phyloP scores from a whole-genome alignment of 2,797 vertebrate species.

The Petrocephalus sullivani region DNA sequence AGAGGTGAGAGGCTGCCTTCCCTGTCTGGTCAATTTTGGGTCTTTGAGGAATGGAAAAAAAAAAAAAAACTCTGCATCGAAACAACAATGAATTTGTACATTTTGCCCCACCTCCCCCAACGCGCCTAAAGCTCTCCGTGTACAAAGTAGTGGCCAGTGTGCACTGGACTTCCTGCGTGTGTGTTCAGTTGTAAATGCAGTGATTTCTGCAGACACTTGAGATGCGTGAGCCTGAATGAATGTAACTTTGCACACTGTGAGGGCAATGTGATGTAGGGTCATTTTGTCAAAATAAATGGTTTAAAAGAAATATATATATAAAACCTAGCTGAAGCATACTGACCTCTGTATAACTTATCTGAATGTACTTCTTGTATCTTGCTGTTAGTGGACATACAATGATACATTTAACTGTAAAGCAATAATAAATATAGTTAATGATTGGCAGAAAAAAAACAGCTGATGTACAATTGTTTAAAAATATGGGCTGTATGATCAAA shows the following conservation, averaged over 20 bases:
- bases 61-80: slow-evolving; percentile 18
- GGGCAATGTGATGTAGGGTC: slow-evolving; percentile 85
- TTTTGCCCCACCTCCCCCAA: slow-evolving; percentile 24
- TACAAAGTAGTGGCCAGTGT: slow-evolving; percentile 38
- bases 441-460: slow-evolving; percentile 40
- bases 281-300: slow-evolving; percentile 76
- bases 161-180: slow-evolving; percentile 41
- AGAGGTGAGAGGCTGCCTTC: background rate
- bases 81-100: background rate
- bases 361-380: slow-evolving; percentile 71
- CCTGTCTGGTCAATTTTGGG: slow-evolving; percentile 48
- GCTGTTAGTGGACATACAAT: slow-evolving; percentile 73
- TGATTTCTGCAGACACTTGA: slow-evolving; percentile 29
- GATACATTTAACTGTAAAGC: slow-evolving; percentile 78
- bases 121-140: slow-evolving; percentile 38
- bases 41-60: slow-evolving; percentile 28
- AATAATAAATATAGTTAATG: slow-evolving; percentile 57
- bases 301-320: slow-evolving; percentile 56
- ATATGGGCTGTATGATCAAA: slow-evolving; percentile 45
- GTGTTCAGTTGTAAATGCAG: slow-evolving; percentile 42
- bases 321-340: slow-evolving; percentile 70
- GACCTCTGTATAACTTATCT: slow-evolving; percentile 67
- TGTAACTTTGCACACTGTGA: slow-evolving; percentile 98
- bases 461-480: slow-evolving; percentile 53
- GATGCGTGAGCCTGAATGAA: slow-evolving; percentile 66